phyloP scores from a whole-genome alignment of 2,113 vertebrate species.

The Colius striatus region DNA sequence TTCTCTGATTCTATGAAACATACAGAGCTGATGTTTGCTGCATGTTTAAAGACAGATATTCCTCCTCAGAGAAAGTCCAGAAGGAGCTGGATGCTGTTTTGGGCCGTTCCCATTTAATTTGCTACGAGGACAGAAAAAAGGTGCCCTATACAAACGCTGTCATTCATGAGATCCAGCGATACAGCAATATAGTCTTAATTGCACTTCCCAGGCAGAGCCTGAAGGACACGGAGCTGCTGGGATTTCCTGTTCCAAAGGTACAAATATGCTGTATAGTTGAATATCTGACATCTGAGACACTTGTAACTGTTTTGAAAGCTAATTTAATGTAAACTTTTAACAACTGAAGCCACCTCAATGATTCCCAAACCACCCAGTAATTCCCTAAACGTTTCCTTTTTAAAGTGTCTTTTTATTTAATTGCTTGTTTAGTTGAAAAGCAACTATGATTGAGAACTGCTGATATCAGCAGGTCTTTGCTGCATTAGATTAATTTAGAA shows the following conservation, averaged over 20 bases:
- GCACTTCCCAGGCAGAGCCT: not conserved
- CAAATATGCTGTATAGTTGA: not conserved
- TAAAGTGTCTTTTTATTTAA: not conserved
- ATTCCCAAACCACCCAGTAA: not conserved
- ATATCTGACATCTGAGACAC: not conserved
- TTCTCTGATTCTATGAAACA: not conserved
- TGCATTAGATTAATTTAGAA: not conserved
- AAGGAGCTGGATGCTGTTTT: conserved; percentile 62
- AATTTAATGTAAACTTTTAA: not conserved
- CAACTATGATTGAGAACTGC: not conserved
- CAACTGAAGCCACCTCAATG: not conserved
- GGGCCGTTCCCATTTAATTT: not conserved
- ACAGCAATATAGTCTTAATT: conserved; percentile 12
- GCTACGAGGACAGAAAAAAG: conserved; percentile 26
- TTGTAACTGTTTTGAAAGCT: not conserved
- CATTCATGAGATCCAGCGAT: conserved; percentile 47
- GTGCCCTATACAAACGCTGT: conserved; percentile 60
- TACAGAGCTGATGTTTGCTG: not conserved
- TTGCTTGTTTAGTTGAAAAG: not conserved
- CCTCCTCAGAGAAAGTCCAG: conserved; percentile 52
- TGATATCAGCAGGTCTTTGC: not conserved
- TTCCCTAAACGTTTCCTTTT: not conserved
- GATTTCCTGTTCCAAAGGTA: conserved; percentile 60
- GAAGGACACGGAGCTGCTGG: conserved; percentile 18
- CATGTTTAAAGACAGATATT: conserved; percentile 1